Percentiles rank a stretch among this genome's conserved stretches.
Evolutionary conservation across 2,888 invertebrate genomes (phyloP).

Genomic region (Keiferia lycopersicella): DNA sequence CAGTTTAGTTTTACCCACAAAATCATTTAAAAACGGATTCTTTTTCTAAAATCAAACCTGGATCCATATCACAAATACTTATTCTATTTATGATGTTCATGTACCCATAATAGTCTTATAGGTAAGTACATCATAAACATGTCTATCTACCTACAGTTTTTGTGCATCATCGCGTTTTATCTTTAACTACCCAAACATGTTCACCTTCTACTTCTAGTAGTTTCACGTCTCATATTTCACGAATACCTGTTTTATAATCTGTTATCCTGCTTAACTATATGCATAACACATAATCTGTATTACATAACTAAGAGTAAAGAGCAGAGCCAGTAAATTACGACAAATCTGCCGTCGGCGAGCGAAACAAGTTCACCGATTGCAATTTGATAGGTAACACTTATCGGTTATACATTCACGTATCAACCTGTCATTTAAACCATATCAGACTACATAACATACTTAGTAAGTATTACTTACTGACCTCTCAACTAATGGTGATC

Average conservation of each 20-base stretch:
- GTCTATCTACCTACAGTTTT: too few species aligned
- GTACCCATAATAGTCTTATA: too few species aligned
- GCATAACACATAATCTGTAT: conserved; percentile 10
- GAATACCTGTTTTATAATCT: conserved; percentile 12
- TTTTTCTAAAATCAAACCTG: too few species aligned
- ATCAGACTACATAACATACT: background rate
- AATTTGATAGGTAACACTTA: conserved; percentile 29
- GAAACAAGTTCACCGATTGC: conserved; percentile 54
- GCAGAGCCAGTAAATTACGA: conserved; percentile 41
- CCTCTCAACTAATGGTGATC: too few species aligned
- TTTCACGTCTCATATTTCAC: conserved; percentile 16
- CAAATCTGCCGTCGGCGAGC: conserved; percentile 45
- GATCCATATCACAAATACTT: too few species aligned
- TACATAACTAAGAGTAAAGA: conserved; percentile 16
- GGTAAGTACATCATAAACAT: too few species aligned
- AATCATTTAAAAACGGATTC: too few species aligned
- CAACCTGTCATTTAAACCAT: background rate
- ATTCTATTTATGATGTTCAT: too few species aligned
- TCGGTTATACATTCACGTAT: background rate
- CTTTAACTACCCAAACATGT: background rate
- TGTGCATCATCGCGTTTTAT: background rate
- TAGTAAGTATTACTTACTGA: too few species aligned
- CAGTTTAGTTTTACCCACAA: too few species aligned
- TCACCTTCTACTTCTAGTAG: background rate
- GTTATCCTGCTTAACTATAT: conserved; percentile 2